Percentiles rank a stretch among this genome's conserved stretches.
phyloP scores from a whole-genome alignment of 2,797 vertebrate genomes.

The Molossus molossus region DNA sequence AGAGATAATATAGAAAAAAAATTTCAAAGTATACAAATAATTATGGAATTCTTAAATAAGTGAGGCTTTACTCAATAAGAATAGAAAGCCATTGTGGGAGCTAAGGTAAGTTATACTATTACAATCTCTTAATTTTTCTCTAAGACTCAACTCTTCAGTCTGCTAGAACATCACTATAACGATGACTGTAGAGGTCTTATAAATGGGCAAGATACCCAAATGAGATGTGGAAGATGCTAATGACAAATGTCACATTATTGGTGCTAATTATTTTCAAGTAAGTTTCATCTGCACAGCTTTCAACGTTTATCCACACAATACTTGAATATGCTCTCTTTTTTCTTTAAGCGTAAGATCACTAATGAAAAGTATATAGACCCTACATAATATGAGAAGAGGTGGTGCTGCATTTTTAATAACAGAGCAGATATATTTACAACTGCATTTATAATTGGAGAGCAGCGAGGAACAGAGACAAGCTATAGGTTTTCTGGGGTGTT shows the following conservation, averaged over 20 bases:
- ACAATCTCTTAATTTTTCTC: background rate
- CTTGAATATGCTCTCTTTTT: constrained; percentile 52
- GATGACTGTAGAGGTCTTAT: background rate
- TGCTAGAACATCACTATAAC: background rate
- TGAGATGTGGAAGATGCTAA: background rate
- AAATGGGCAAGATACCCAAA: background rate
- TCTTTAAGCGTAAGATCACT: constrained; percentile 41
- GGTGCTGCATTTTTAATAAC: background rate
- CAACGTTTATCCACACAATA: background rate
- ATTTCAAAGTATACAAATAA: constrained; percentile 33
- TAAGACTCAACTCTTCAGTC: background rate
- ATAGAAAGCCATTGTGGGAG: background rate
- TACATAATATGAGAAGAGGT: constrained; percentile 44
- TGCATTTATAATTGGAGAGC: constrained; percentile 62
- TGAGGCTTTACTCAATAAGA: constrained; percentile 53
- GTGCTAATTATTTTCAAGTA: background rate
- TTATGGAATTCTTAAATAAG: background rate
- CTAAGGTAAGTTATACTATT: background rate
- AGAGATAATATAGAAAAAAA: background rate
- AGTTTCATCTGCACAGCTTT: background rate
- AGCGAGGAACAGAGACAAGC: constrained; percentile 59
- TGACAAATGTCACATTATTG: constrained; percentile 29
- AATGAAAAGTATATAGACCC: constrained; percentile 26
- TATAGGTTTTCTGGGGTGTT: constrained; percentile 66
- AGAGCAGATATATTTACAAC: constrained; percentile 66